phyloP scores from a whole-genome alignment of 2,113 vertebrate species.

The Chaetodon auriga region DNA sequence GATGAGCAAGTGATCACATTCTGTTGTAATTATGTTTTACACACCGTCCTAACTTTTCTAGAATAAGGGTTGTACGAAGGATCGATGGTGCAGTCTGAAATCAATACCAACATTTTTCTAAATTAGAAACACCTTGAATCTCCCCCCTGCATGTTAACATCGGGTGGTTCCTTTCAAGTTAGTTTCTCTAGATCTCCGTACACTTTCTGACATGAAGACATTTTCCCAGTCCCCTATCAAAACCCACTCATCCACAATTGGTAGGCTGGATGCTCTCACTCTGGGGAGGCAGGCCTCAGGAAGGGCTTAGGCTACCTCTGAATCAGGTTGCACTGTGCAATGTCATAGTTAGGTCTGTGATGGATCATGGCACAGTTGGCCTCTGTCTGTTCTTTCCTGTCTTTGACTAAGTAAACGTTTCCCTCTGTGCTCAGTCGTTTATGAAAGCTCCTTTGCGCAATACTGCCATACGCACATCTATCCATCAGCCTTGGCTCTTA shows the following conservation, averaged over 20 bases:
- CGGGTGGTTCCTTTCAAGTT: slow-evolving; percentile 19
- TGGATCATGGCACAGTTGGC: slow-evolving; percentile 72
- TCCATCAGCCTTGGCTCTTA: slow-evolving; percentile 69
- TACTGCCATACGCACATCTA: slow-evolving; percentile 69
- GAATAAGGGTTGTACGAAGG: no score
- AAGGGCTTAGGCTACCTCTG: slow-evolving; percentile 57
- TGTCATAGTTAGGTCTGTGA: slow-evolving; percentile 69
- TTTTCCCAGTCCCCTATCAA: slow-evolving; percentile 19
- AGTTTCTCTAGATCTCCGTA: slow-evolving; percentile 1
- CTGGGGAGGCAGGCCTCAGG: slow-evolving; percentile 31
- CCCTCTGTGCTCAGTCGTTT: slow-evolving; percentile 74
- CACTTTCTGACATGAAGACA: slow-evolving; percentile 32
- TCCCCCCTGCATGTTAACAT: slow-evolving; percentile 14
- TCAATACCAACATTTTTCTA: background rate
- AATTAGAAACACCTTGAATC: slow-evolving; percentile 25
- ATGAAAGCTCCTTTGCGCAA: slow-evolving; percentile 74
- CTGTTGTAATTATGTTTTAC: no score
- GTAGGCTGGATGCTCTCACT: slow-evolving; percentile 16
- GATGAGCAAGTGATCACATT: no score
- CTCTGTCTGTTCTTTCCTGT: slow-evolving; percentile 75
- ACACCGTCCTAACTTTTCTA: no score
- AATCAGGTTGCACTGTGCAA: slow-evolving; percentile 60
- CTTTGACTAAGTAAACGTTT: slow-evolving; percentile 80
- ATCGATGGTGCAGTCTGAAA: slow-evolving; percentile 6
- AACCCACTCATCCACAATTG: slow-evolving; percentile 2